Conservation (phyloP, 2,888 invertebrate genomes). For the Odontomyia ornata region DNA sequence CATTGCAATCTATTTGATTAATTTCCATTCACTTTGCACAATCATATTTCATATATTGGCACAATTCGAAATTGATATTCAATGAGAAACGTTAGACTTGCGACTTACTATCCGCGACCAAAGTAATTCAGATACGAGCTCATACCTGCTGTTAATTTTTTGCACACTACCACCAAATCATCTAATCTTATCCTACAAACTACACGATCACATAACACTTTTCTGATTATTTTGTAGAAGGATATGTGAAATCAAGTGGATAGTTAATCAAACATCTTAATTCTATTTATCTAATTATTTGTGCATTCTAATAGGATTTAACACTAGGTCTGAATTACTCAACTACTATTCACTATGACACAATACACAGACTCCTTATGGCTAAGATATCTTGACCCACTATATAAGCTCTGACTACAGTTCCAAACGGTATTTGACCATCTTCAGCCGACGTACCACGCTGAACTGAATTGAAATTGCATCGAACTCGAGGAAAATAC, state of each 20-base stretch:
- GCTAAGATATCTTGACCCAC: not conserved
- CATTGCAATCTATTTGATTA: constrained; percentile 9
- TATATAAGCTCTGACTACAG: not conserved
- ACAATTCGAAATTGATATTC: not conserved
- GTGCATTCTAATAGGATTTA: no score
- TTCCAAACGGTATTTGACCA: not conserved
- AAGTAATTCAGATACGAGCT: no score
- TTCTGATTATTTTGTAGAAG: no score
- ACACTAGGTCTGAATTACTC: no score
- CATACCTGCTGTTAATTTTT: no score
- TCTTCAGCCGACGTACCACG: constrained; percentile 42
- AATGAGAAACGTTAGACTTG: not conserved
- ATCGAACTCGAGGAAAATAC: constrained; percentile 38
- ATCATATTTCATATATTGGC: not conserved
- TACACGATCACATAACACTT: not conserved
- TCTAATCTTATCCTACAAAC: not conserved
- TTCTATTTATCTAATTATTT: no score
- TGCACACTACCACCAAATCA: not conserved
- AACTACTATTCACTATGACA: no score
- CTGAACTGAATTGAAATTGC: constrained; percentile 41
- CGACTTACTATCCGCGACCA: not conserved
- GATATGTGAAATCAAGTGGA: no score
- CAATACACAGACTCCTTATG: no score
- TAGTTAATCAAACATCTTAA: no score
- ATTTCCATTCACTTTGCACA: not conserved